Conservation (phyloP, 2,113 vertebrate genomes). For the Limanda limanda region DNA sequence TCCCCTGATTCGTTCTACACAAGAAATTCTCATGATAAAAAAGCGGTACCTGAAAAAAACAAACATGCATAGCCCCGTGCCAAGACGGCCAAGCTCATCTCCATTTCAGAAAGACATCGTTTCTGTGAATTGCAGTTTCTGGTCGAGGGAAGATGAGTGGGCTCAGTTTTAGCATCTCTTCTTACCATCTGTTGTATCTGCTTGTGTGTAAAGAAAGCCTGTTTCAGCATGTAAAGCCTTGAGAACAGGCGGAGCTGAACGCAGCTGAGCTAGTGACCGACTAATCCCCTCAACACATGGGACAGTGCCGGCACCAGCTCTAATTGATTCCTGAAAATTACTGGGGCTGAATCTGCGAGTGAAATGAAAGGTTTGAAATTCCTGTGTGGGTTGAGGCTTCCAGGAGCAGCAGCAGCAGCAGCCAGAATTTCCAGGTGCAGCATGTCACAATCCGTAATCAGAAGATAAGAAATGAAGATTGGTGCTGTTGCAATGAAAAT, state of each 20-base stretch:
- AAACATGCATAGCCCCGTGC: constrained; percentile 40
- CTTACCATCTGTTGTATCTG: constrained; percentile 88
- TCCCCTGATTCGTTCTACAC: constrained; percentile 70
- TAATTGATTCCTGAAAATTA: constrained; percentile 94
- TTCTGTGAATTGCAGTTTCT: constrained; percentile 28
- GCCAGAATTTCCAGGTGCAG: constrained; percentile 85
- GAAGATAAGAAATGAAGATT: constrained; percentile 88
- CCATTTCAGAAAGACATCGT: constrained; percentile 7
- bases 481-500: constrained; percentile 46
- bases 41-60: neutral
- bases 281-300: constrained; percentile 89
- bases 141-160: constrained; percentile 26
- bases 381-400: constrained; percentile 80
- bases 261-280: constrained; percentile 85
- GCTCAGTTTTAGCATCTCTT: constrained; percentile 75
- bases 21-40: constrained; percentile 54
- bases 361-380: constrained; percentile 89
- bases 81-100: constrained; percentile 8
- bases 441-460: constrained; percentile 79
- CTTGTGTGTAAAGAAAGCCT: constrained; percentile 81
- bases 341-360: constrained; percentile 81
- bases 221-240: constrained; percentile 77
- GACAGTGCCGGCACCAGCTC: constrained; percentile 86
- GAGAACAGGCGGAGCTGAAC: constrained; percentile 82
- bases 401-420: constrained; percentile 84